phyloP scores from a whole-genome alignment of 2,888 invertebrate genomes.

The Micropterix aruncella region DNA sequence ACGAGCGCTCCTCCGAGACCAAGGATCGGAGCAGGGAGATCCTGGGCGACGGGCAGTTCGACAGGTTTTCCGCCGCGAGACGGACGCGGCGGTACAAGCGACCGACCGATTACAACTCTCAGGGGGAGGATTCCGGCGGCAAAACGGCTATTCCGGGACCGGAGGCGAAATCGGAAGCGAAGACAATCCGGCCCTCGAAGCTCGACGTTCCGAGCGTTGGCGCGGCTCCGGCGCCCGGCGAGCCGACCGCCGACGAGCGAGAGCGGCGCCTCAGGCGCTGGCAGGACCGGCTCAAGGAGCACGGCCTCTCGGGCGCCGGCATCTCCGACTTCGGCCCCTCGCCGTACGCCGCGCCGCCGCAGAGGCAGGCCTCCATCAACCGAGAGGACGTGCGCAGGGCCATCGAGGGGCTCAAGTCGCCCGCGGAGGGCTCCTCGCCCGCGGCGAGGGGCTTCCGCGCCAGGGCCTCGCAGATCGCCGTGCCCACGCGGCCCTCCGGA shows the following conservation, averaged over 20 bases:
- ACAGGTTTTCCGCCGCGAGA: slow-evolving; percentile 68
- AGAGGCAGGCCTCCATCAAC: slow-evolving; percentile 55
- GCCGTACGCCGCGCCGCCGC: slow-evolving; percentile 32
- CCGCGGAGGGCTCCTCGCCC: slow-evolving; percentile 42
- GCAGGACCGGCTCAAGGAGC: slow-evolving; percentile 52
- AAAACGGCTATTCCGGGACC: slow-evolving; percentile 26
- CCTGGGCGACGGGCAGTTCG: slow-evolving; percentile 67
- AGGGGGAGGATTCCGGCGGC: slow-evolving; percentile 31
- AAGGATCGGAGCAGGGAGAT: slow-evolving; percentile 36
- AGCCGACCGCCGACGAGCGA: slow-evolving; percentile 33
- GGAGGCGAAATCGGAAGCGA: slow-evolving; percentile 38
- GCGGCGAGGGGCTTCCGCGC: slow-evolving; percentile 18
- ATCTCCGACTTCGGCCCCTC: slow-evolving; percentile 25
- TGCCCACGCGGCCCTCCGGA: slow-evolving; percentile 6
- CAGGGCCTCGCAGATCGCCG: slow-evolving; percentile 17
- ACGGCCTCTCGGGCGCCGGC: slow-evolving; percentile 25
- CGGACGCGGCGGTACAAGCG: slow-evolving; percentile 70
- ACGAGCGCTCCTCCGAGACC: slow-evolving; percentile 21
- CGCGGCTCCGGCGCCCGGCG: slow-evolving; percentile 25
- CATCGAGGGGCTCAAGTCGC: slow-evolving; percentile 47
- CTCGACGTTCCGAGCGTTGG: slow-evolving; percentile 36
- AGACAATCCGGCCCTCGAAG: slow-evolving; percentile 34
- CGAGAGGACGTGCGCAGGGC: slow-evolving; percentile 57
- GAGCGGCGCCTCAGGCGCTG: slow-evolving; percentile 49
- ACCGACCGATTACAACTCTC: slow-evolving; percentile 41